Percentiles rank a stretch among this genome's conserved stretches.
These are phyloP conservation scores for Hyaena hyaena DNA, from an alignment of 2,113 vertebrate genomes.

Conservation along the genomic window DNA sequence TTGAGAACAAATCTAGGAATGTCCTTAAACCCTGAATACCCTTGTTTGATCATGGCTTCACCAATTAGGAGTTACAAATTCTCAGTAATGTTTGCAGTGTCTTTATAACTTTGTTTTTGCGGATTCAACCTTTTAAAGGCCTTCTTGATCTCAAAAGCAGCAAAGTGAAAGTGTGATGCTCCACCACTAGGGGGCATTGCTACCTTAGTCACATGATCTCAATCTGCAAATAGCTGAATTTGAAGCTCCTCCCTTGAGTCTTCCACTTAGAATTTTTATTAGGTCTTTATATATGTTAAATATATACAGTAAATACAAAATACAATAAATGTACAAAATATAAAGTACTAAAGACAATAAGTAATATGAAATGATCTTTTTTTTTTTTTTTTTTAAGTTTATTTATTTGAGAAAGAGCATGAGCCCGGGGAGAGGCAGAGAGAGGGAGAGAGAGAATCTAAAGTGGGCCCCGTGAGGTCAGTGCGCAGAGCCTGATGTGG, in stretches of 20 bases:
- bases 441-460: too few species aligned
- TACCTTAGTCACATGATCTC: slow-evolving; percentile 63
- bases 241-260: not conserved
- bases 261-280: not conserved
- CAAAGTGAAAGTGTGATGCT: not conserved
- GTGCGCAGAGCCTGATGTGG: too few species aligned
- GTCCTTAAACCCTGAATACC: not conserved
- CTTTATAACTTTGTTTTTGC: slow-evolving; percentile 5
- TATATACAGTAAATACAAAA: slow-evolving; percentile 7
- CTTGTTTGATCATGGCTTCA: not conserved
- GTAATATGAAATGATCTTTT: not conserved
- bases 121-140: slow-evolving; percentile 5
- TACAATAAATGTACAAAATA: not conserved
- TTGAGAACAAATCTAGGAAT: not conserved
- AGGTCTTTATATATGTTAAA: not conserved
- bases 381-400: too few species aligned
- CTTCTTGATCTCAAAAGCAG: not conserved
- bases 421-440: too few species aligned
- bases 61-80: not conserved
- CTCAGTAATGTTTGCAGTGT: not conserved
- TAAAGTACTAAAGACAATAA: not conserved
- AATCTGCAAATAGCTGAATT: not conserved
- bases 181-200: slow-evolving; percentile 65
- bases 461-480: too few species aligned
- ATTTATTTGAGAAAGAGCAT: too few species aligned